Conservation (phyloP, 2,113 vertebrate genomes). For the Apodemus sylvaticus region DNA sequence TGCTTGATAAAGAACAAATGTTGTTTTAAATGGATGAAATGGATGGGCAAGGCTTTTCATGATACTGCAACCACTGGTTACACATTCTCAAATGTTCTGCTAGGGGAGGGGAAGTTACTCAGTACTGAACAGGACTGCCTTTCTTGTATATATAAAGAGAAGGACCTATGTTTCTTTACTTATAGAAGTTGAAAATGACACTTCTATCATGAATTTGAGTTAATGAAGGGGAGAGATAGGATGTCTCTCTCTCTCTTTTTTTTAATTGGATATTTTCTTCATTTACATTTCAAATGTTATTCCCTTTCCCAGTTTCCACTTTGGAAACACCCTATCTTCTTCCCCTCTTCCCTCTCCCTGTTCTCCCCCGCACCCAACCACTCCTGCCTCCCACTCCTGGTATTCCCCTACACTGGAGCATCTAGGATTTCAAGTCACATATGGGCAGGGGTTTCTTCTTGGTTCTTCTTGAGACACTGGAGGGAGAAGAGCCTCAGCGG, state of each 20-base stretch:
- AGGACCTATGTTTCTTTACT: conserved; percentile 13
- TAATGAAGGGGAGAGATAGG: background rate
- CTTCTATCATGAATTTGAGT: background rate
- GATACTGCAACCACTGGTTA: background rate
- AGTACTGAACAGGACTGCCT: background rate
- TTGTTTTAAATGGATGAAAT: conserved; percentile 29
- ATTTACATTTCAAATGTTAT: too few relatives aligned
- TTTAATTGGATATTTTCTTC: too few relatives aligned
- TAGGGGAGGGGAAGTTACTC: background rate
- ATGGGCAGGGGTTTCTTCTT: too few relatives aligned
- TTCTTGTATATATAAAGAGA: conserved; percentile 23
- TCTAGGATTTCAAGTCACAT: background rate
- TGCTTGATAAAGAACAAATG: conserved; percentile 66
- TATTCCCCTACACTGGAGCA: too few relatives aligned
- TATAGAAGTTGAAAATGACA: conserved; percentile 6
- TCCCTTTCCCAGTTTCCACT: too few relatives aligned
- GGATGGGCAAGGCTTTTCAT: conserved; percentile 15
- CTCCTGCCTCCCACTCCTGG: too few relatives aligned
- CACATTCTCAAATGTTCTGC: background rate
- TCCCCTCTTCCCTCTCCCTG: too few relatives aligned
- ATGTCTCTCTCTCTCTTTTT: too few relatives aligned
- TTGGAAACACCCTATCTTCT: too few relatives aligned
- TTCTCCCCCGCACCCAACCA: too few relatives aligned
- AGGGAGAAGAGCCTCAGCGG: too few relatives aligned
- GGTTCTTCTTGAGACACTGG: too few relatives aligned